Conservation (phyloP, 2,113 vertebrate species). For the Pao palembangensis region DNA sequence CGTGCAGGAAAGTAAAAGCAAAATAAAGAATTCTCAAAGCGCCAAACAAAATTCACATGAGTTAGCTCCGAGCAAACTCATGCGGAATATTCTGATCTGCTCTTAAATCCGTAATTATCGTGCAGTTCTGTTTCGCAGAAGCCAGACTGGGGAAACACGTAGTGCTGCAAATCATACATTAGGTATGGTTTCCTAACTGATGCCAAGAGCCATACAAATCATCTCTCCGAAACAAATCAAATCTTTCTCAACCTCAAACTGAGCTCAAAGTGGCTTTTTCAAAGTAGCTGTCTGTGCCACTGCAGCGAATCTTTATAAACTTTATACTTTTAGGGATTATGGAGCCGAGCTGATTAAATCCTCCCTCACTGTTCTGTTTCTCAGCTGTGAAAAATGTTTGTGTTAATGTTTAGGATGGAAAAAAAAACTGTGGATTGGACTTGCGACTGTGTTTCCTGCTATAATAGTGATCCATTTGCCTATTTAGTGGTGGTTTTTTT, state of each 20-base stretch:
- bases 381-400: conserved; percentile 37
- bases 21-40: conserved; percentile 43
- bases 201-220: conserved; percentile 41
- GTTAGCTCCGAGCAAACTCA: conserved; percentile 54
- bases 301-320: conserved; percentile 42
- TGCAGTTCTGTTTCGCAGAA: conserved; percentile 40
- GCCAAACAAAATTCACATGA: conserved; percentile 49
- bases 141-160: conserved; percentile 29
- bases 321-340: conserved; percentile 31
- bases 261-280: conserved; percentile 31
- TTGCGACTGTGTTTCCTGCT: conserved; percentile 35
- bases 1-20: conserved; percentile 20
- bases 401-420: conserved; percentile 20
- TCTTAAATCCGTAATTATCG: conserved; percentile 59
- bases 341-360: conserved; percentile 33
- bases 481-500: no score
- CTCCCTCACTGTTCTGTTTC: conserved; percentile 19
- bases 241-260: conserved; percentile 34
- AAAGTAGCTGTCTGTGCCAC: conserved; percentile 25
- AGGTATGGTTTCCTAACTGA: conserved; percentile 41
- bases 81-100: conserved; percentile 59
- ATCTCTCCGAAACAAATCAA: conserved; percentile 45
- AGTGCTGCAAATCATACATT: conserved; percentile 48
- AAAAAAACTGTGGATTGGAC: conserved; percentile 35
- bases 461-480: conserved; percentile 34